Evolutionary conservation across 2,888 invertebrate genomes (phyloP).

Genomic region (Neoitamus cyanurus): DNA sequence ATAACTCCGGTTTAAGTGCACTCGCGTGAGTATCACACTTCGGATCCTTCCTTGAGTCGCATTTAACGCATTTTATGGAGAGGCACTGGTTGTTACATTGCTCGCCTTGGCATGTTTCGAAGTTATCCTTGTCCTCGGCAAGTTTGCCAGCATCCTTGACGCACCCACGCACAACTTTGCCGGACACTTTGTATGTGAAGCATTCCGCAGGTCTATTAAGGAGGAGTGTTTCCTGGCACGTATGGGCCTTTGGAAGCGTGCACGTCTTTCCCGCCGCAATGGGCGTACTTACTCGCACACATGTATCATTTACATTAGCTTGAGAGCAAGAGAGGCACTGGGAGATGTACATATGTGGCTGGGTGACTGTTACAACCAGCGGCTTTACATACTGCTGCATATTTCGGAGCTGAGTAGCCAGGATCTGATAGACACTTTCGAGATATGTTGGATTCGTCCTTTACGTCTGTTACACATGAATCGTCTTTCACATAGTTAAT

Average conservation of each 20-base stretch:
- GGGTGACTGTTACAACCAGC: background rate
- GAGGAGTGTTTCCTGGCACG: background rate
- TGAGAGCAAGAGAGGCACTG: background rate
- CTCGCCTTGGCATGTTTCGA: too few species aligned
- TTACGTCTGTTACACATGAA: conserved; percentile 42
- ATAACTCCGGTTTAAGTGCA: conserved; percentile 44
- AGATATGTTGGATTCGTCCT: conserved; percentile 28
- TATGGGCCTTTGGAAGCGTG: background rate
- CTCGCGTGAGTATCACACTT: conserved; percentile 57
- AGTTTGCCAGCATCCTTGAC: too few species aligned
- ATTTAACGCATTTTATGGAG: conserved; percentile 57
- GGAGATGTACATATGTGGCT: conserved; percentile 6
- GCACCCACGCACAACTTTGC: conserved; percentile 58
- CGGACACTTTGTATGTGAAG: conserved; percentile 56
- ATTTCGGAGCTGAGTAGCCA: conserved; percentile 22
- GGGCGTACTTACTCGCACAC: background rate
- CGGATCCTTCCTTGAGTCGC: conserved; percentile 56
- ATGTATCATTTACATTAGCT: background rate
- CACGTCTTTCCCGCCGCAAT: background rate
- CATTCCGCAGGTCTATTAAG: conserved; percentile 53
- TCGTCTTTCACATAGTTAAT: conserved; percentile 7
- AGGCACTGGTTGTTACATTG: too few species aligned
- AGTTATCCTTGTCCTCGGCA: too few species aligned
- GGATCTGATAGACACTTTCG: conserved; percentile 43
- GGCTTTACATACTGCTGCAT: background rate